Evolutionary conservation across 1,140 invertebrate genomes (phyloP).

Genomic region (Zophobas morio): DNA sequence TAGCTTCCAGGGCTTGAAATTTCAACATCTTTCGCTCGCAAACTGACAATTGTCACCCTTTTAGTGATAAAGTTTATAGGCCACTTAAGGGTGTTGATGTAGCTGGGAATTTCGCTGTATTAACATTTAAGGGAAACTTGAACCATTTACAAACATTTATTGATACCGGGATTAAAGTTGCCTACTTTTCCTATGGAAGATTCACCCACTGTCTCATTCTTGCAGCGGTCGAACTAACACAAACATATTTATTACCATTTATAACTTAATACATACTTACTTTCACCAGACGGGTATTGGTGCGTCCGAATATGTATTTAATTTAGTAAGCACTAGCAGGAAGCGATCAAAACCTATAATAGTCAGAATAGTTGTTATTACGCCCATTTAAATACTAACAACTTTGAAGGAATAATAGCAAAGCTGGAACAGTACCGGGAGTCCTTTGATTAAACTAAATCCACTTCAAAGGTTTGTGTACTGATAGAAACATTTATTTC

Average conservation of each 20-base stretch:
- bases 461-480: constrained; percentile 27
- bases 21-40: background rate
- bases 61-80: constrained; percentile 58
- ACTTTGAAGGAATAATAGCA: background rate
- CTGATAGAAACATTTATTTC: constrained; percentile 18
- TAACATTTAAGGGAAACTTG: constrained; percentile 50
- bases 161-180: constrained; percentile 12
- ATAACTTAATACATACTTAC: no score
- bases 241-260: no score
- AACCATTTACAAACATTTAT: constrained; percentile 29
- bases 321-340: no score
- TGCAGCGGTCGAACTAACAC: no score
- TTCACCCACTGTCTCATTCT: no score
- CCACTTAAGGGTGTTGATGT: constrained; percentile 56
- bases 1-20: background rate
- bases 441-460: constrained; percentile 25
- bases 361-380: no score
- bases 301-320: no score
- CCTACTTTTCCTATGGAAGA: no score
- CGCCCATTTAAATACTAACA: no score
- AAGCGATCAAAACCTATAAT: no score
- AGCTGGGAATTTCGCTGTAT: constrained; percentile 45
- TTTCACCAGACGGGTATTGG: no score
- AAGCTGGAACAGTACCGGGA: background rate
- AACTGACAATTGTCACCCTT: constrained; percentile 45